Conservation (phyloP, 2,888 invertebrate genomes). For the Aromia moschata region DNA sequence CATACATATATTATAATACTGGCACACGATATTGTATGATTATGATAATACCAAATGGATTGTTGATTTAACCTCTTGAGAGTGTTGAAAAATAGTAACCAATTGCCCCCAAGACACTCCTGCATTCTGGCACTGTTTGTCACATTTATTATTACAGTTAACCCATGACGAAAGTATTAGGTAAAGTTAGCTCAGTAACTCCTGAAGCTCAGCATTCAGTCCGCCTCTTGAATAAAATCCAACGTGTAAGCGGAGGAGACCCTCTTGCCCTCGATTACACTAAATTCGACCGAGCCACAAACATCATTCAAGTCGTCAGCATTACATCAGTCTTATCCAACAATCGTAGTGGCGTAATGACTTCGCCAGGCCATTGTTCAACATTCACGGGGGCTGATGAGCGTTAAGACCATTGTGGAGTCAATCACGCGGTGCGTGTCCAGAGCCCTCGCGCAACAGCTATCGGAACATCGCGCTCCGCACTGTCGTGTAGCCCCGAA, state of each 20-base stretch:
- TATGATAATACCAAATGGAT: too few relatives aligned
- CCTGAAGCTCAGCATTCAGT: not conserved
- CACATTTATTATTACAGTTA: too few relatives aligned
- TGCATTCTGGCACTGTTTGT: too few relatives aligned
- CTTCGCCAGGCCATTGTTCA: constrained; percentile 57
- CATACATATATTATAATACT: too few relatives aligned
- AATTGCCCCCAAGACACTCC: too few relatives aligned
- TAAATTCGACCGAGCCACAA: constrained; percentile 25
- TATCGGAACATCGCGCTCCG: constrained; percentile 37
- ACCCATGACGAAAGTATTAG: too few relatives aligned
- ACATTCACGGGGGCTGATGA: constrained; percentile 53
- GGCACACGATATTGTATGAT: too few relatives aligned
- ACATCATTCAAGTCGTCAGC: constrained; percentile 53
- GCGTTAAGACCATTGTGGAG: constrained; percentile 59
- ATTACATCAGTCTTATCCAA: constrained; percentile 56
- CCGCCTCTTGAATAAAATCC: not conserved
- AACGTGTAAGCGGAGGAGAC: not conserved
- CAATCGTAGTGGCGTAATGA: constrained; percentile 54
- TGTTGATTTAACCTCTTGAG: too few relatives aligned
- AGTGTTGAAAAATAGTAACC: too few relatives aligned
- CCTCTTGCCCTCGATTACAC: constrained; percentile 1
- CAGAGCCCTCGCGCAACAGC: constrained; percentile 19
- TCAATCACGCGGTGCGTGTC: constrained; percentile 55
- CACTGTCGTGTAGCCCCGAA: constrained; percentile 32
- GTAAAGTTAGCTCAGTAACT: too few relatives aligned